Percentiles rank a stretch among this genome's conserved stretches.
These are phyloP conservation scores for Aythya fuligula DNA, from an alignment of 2,797 vertebrate genomes.

Conservation along the genomic window DNA sequence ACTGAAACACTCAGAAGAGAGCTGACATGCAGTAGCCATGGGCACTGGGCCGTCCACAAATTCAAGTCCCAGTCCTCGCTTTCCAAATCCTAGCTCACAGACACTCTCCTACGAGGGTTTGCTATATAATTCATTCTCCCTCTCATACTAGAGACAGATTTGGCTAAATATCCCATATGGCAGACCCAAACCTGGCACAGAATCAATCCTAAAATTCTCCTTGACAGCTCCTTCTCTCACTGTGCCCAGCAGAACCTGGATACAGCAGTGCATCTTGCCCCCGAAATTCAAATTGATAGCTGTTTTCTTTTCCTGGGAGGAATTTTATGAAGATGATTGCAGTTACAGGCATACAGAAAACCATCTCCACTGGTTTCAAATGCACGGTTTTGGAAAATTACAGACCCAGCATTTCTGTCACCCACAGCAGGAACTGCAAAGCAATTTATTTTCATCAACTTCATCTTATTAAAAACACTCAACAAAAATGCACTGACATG, in stretches of 20 bases:
- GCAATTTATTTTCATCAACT: slow-evolving; percentile 73
- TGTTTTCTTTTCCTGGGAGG: neutral
- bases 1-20: neutral
- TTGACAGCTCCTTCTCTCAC: neutral
- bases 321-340: slow-evolving; percentile 5
- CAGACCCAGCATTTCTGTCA: slow-evolving; percentile 65
- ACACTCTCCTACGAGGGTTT: neutral
- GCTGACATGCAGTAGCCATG: fast-evolving
- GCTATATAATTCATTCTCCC: neutral
- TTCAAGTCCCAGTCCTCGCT: neutral
- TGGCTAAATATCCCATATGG: neutral
- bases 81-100: neutral
- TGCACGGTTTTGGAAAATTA: slow-evolving; percentile 51
- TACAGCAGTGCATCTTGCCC: neutral
- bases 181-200: neutral
- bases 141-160: neutral
- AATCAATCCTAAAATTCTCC: slow-evolving; percentile 8
- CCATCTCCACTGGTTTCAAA: slow-evolving; percentile 17
- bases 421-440: slow-evolving; percentile 61
- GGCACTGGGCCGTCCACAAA: neutral
- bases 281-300: neutral
- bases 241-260: slow-evolving; percentile 3
- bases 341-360: neutral
- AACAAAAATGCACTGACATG: slow-evolving; percentile 53
- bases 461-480: slow-evolving; percentile 67